Base-by-base conservation (phyloP, 2,113 vertebrate genomes). In the Cygnus buccinator region DNA sequence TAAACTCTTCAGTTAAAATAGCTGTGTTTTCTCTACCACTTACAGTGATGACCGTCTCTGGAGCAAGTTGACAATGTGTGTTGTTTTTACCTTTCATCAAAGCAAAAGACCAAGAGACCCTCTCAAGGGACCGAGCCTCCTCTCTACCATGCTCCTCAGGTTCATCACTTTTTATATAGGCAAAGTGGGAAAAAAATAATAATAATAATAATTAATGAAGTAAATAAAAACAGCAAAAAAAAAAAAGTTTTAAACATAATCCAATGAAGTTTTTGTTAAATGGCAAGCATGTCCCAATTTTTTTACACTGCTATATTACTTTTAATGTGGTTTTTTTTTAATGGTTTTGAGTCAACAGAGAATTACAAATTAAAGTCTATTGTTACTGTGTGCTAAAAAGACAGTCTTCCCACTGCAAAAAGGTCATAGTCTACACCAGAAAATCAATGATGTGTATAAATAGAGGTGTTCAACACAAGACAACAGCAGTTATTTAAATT, bases 401-500 rank as follows among this genome's bases (percentile, higher is more conserved):
- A 57, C 76, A 87, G 54, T 72, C 66, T 65, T 87, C 35, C 43
- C 87, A n/a, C 57, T 82, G 28, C 25, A 76, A 71, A 88, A 85
- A 91, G 52, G 68, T 95, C 88, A 91, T 72, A 94, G 93, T 70
- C 90, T 74, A 66, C 52, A 87, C n/a, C 63, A 81, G 82, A 96
- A 96, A 95, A 89, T 37, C 78, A 94, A 63, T 71, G 61, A 28
- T 6, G 0, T 95, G 3, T 97, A 95, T 97, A 97, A 97, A 98
- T 95, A 97, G 93, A 96, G 77, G 80, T 94, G 92, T 92, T 50
- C 82, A 96, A 92, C 68, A 95, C 79, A 91, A 95, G 94, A 96
- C 95, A 92, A 68, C 19, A 33, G 90, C 82, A 96, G 88, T 92
- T 83, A 72, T 94, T 93, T 97, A 96, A 92, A 71, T 16, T 46